Evolutionary conservation across 2,797 vertebrate genomes (phyloP).

Genomic region (Lindbergichthys nudifrons): DNA sequence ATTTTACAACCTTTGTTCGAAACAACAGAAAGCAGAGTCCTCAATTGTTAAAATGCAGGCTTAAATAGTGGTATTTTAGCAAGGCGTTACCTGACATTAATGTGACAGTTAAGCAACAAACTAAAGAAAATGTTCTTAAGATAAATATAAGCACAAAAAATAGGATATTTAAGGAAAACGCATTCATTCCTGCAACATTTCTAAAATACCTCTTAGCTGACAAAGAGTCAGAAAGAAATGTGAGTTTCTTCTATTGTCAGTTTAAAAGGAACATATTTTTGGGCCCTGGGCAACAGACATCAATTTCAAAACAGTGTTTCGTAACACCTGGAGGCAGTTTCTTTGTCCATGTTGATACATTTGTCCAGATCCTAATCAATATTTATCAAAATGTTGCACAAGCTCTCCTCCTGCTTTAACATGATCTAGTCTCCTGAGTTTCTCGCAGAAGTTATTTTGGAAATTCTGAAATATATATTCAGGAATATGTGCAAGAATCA

Average conservation of each 20-base stretch:
- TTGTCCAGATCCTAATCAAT: conserved; percentile 38
- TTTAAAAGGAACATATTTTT: neutral
- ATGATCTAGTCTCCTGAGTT: neutral
- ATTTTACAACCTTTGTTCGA: neutral
- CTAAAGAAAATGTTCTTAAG: no score
- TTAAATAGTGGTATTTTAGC: neutral
- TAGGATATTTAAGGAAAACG: neutral
- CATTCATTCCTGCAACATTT: neutral
- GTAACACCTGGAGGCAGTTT: conserved; percentile 2
- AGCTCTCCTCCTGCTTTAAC: conserved; percentile 16
- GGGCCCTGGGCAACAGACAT: neutral
- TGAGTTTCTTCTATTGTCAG: conserved; percentile 6
- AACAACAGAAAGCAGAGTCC: neutral
- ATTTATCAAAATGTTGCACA: conserved; percentile 27
- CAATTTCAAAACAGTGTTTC: neutral
- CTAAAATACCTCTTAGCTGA: neutral
- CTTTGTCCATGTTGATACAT: conserved; percentile 26
- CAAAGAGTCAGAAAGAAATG: neutral
- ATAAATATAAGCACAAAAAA: neutral
- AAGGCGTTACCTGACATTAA: no score
- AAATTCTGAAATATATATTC: no score
- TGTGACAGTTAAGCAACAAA: no score
- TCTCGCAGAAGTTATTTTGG: neutral
- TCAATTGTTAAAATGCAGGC: neutral
- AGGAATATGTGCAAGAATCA: no score